phyloP scores from a whole-genome alignment of 2,797 vertebrate genomes.

The Nothura maculosa region DNA sequence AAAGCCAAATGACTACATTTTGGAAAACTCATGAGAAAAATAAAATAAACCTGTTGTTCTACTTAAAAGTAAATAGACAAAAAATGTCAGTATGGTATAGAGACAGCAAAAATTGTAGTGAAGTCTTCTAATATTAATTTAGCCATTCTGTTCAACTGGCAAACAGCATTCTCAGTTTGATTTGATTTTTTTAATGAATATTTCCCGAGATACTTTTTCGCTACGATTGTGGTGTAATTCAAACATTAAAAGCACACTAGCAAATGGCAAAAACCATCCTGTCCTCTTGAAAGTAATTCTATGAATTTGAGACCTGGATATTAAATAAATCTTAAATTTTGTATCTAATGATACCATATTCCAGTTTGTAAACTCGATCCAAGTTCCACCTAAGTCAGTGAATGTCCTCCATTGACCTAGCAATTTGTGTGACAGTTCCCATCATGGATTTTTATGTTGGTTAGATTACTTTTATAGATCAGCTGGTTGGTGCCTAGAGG shows the following conservation, averaged over 20 bases:
- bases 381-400: neutral
- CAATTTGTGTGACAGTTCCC: neutral
- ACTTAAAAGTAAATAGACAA: conserved; percentile 12
- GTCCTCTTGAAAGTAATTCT: neutral
- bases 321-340: neutral
- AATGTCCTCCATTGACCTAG: accelerated
- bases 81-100: neutral
- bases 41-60: conserved; percentile 15
- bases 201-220: neutral
- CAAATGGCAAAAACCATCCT: neutral
- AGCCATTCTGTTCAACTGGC: neutral
- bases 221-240: neutral
- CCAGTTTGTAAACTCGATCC: neutral
- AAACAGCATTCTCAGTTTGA: conserved; percentile 9
- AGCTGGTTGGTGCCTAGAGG: neutral
- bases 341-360: neutral
- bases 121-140: conserved; percentile 14
- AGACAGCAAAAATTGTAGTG: conserved; percentile 13
- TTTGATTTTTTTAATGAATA: neutral
- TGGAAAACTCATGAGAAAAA: neutral
- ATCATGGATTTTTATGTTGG: neutral
- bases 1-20: neutral
- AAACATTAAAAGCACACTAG: neutral
- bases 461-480: neutral
- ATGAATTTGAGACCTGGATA: neutral